Percentiles rank a stretch among this genome's conserved stretches.
phyloP scores from a whole-genome alignment of 2,113 vertebrate genomes.

The Chunga burmeisteri region DNA sequence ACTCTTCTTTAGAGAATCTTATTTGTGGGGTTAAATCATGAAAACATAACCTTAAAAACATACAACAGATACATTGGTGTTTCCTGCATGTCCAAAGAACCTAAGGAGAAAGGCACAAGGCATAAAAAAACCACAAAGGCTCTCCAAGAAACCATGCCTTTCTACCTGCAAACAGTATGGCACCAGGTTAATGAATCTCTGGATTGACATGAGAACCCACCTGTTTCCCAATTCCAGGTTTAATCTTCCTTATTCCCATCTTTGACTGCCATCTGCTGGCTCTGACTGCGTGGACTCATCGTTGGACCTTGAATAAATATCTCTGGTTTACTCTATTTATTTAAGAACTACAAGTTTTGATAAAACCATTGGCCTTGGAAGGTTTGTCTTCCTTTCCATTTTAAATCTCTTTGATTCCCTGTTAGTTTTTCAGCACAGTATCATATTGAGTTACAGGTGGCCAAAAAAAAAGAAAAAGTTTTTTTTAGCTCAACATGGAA shows the following conservation, averaged over 20 bases:
- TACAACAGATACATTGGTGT: fast-evolving
- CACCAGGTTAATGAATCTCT: background rate
- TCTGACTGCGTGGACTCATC: background rate
- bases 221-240: background rate
- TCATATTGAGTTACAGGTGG: background rate
- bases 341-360: background rate
- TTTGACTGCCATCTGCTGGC: conserved; percentile 16
- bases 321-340: background rate
- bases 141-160: background rate
- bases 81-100: background rate
- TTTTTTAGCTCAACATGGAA: background rate
- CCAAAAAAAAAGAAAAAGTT: background rate
- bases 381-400: background rate
- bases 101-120: background rate
- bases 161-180: background rate
- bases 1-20: background rate
- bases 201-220: background rate
- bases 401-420: background rate
- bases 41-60: background rate
- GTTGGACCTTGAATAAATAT: fast-evolving
- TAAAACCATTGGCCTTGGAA: background rate
- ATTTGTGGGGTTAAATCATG: background rate
- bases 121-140: background rate
- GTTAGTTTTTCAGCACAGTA: background rate
- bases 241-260: background rate